Percentiles rank a stretch among this genome's conserved stretches.
Conservation (phyloP, 2,888 invertebrate species). For the Morpho achilles region DNA sequence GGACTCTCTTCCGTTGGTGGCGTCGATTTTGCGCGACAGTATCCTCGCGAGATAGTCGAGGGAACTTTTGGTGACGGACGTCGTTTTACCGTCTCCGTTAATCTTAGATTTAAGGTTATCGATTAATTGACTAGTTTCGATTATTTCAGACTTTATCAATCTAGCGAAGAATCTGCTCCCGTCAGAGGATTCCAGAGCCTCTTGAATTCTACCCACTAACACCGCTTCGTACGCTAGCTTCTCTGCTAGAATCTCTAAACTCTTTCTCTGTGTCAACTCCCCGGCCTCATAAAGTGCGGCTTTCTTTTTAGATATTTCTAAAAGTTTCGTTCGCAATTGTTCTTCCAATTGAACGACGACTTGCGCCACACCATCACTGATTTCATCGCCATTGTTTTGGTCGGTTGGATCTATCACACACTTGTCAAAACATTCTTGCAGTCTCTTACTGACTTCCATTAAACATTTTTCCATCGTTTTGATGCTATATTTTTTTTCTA, state of each 20-base stretch:
- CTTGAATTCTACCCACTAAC: constrained; percentile 83
- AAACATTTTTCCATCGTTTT: constrained; percentile 82
- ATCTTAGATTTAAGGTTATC: constrained; percentile 84
- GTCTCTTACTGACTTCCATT: constrained; percentile 80
- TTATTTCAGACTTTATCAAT: constrained; percentile 83
- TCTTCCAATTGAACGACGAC: constrained; percentile 83
- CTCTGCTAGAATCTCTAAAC: constrained; percentile 86
- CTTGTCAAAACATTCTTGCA: constrained; percentile 79
- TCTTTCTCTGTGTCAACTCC: constrained; percentile 83
- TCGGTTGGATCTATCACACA: constrained; percentile 76
- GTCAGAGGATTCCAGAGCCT: constrained; percentile 81
- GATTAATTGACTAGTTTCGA: constrained; percentile 88
- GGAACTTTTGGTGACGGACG: constrained; percentile 58
- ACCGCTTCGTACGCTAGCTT: constrained; percentile 90
- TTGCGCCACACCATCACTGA: constrained; percentile 75
- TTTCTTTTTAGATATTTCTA: constrained; percentile 83
- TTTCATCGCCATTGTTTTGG: constrained; percentile 42
- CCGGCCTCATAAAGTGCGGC: constrained; percentile 82
- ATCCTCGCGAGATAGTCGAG: constrained; percentile 87
- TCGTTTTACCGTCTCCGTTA: constrained; percentile 71
- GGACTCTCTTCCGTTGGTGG: constrained; percentile 48
- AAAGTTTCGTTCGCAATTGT: constrained; percentile 83
- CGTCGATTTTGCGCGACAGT: constrained; percentile 84
- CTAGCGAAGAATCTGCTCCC: constrained; percentile 79
- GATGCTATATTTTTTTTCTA: constrained; percentile 82